Evolutionary conservation across 2,888 invertebrate genomes (phyloP).

Genomic region (Campoplex nolae): DNA sequence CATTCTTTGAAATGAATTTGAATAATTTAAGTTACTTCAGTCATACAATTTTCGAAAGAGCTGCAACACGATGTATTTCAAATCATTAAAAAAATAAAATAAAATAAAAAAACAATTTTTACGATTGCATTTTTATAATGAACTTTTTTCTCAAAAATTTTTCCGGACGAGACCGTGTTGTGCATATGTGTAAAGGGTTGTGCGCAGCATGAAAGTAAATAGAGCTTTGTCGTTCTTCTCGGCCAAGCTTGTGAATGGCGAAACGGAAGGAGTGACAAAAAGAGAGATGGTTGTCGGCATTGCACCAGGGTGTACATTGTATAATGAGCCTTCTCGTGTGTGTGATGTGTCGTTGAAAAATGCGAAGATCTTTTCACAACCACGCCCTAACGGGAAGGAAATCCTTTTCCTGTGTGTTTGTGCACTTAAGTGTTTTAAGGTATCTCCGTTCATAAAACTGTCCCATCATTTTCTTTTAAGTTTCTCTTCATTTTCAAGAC

Average conservation of each 20-base stretch:
- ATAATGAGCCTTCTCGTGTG: slow-evolving; percentile 74
- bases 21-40: background rate
- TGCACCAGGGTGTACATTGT: slow-evolving; percentile 61
- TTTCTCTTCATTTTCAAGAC: background rate
- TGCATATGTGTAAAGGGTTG: background rate
- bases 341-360: slow-evolving; percentile 70
- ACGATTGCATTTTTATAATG: too few species aligned
- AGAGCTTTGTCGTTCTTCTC: slow-evolving; percentile 47
- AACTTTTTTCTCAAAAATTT: background rate
- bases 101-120: background rate
- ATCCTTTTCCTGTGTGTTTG: slow-evolving; percentile 40
- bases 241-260: slow-evolving; percentile 18
- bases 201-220: slow-evolving; percentile 42
- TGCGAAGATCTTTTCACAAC: slow-evolving; percentile 58
- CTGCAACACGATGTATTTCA: background rate
- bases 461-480: background rate
- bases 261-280: slow-evolving; percentile 12
- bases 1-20: background rate
- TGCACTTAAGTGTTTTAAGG: slow-evolving; percentile 1
- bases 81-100: too few species aligned
- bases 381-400: slow-evolving; percentile 31
- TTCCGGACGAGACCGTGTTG: too few species aligned
- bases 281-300: slow-evolving; percentile 9
- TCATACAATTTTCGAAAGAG: background rate
- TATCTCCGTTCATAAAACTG: background rate